Percentiles rank a stretch among this genome's conserved stretches.
phyloP scores from a whole-genome alignment of 1,140 invertebrate species.

The Linepithema humile region DNA sequence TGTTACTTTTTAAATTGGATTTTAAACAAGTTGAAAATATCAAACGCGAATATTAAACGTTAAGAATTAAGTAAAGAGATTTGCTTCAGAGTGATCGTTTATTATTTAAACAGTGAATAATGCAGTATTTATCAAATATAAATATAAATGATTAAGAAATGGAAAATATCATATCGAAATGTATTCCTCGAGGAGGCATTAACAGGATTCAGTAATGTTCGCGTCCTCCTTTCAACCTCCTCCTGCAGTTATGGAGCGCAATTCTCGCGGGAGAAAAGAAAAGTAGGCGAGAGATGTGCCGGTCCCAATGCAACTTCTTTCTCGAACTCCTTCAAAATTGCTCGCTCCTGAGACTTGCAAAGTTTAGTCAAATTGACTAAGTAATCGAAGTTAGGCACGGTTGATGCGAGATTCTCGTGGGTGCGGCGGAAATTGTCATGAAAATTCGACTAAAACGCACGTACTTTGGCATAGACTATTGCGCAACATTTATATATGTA shows the following conservation, averaged over 20 bases:
- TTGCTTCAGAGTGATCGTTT: not conserved
- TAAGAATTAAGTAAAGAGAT: not conserved
- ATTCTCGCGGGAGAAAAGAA: slow-evolving; percentile 20
- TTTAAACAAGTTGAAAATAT: not conserved
- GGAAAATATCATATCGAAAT: not conserved
- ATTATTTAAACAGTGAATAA: not conserved
- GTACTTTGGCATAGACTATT: not conserved
- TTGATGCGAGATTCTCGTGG: not conserved
- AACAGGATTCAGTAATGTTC: not conserved
- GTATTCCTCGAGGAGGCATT: not conserved
- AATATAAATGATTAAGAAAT: not conserved
- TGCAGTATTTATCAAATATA: not conserved
- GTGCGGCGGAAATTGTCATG: not conserved
- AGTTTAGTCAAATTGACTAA: slow-evolving; percentile 51
- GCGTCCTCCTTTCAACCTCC: not conserved
- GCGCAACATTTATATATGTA: not conserved
- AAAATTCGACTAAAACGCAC: not conserved
- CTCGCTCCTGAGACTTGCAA: slow-evolving; percentile 57
- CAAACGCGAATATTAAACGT: not conserved
- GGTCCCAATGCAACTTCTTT: slow-evolving; percentile 38
- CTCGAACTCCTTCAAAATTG: slow-evolving; percentile 56
- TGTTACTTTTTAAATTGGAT: not conserved
- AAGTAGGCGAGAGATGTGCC: not conserved
- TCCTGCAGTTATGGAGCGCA: not conserved
- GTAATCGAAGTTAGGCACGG: slow-evolving; percentile 38